Base-by-base conservation (phyloP, 2,797 vertebrate genomes). In the Gymnothorax javanicus region DNA sequence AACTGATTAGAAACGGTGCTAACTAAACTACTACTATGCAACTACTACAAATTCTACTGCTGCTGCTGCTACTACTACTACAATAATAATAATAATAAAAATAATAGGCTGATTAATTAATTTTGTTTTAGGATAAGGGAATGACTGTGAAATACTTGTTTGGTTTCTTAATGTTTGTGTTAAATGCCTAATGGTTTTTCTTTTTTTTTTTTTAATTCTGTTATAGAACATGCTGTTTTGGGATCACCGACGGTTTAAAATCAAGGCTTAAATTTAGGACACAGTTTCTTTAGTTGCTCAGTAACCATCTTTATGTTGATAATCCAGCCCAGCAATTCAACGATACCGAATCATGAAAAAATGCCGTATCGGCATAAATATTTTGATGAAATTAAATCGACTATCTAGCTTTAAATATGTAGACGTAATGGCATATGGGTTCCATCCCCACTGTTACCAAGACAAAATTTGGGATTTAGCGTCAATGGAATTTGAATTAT, bases 321-420 rank as follows among this genome's bases (percentile, higher is more conserved):
- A 43, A 13, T 75, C 71, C 43, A 12, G 2, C 92, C 88, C 87
- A 90, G 93, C 93, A 94, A 90, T 64, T 1, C 20, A 89, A 90
- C 92, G 91, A 56, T 11, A 25, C 23, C 33, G 15, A 54, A 43
- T 54, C 33, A 27, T 27, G 27, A 20, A 64, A 64, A 64, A 33
- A 33, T n/a, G 7, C 62, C 20, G 62, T n/a, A 7, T 64, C 20
- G 59, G 60, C 60, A 2, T 20, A 13, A 54, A 20, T 79, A 50
- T 79, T 43, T 75, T 75, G 71, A 75, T 75, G 71, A 75, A 50
- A 77, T 77, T 23, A 13, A 77, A 43, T 7, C 33, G 43, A 11
- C 8, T 15, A 43, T 7, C 25, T 43, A 43, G 69, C 50, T 54
- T 79, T 54, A 54, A 79, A 52, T 52, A 7, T 50, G 15, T 54